Percentiles rank a stretch among this genome's conserved stretches.
These are phyloP conservation scores for Philopedon plagiatum DNA, from an alignment of 2,888 invertebrate species.

Conservation along the genomic window DNA sequence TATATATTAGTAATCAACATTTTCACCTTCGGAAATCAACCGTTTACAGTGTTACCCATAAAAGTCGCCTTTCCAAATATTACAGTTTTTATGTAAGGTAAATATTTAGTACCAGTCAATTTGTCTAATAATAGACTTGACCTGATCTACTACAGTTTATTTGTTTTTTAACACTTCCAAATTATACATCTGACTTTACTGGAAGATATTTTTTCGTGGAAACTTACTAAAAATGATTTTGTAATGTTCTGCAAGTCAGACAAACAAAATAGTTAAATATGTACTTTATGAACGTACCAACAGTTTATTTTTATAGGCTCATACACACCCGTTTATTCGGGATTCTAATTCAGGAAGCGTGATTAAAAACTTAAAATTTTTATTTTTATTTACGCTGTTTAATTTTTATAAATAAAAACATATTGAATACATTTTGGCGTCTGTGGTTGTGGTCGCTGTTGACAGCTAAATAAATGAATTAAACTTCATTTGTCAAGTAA, in stretches of 20 bases:
- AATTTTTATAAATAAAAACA: no score
- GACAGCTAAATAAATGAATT: no score
- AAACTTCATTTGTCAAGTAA: no score
- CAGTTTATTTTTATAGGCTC: neutral
- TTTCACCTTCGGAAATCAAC: no score
- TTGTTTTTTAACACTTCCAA: neutral
- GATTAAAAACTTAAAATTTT: neutral
- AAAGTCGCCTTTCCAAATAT: no score
- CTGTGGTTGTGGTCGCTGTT: no score
- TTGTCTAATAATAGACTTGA: slow-evolving; percentile 2
- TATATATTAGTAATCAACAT: no score
- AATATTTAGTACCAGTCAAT: neutral
- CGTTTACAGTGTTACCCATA: no score
- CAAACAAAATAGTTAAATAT: slow-evolving; percentile 1
- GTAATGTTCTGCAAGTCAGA: neutral
- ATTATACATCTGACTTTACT: neutral
- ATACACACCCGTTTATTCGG: neutral
- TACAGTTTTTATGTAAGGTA: neutral
- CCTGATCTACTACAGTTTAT: neutral
- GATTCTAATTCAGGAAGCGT: neutral
- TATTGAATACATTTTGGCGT: no score
- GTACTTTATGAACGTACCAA: neutral
- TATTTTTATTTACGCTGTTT: no score
- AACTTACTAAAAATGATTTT: neutral
- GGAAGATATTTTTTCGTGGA: neutral